A percentile compares a stretch with the other conserved stretches of the same genome.
Conservation (phyloP, 2,113 vertebrate genomes). For the Melanocharis versteri region DNA sequence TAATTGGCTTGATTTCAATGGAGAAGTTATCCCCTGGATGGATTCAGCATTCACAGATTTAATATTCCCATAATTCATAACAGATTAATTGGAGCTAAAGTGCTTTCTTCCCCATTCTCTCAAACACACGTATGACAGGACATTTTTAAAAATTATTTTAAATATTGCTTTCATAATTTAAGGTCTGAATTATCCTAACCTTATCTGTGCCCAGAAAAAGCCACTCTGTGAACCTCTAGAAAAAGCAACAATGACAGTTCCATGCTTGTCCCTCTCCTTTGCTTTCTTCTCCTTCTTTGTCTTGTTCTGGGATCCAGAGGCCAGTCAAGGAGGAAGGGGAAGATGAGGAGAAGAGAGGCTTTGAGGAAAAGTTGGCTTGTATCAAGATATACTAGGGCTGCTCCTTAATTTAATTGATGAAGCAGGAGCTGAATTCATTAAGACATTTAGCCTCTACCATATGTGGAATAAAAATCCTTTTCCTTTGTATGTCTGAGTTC, state of each 20-base stretch:
- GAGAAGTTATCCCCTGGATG: not conserved
- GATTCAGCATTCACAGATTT: not conserved
- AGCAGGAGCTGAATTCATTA: not conserved
- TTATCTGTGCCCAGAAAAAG: not conserved
- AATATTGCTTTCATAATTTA: not conserved
- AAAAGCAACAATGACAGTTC: not conserved
- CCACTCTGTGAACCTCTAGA: not conserved
- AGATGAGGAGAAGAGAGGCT: not conserved
- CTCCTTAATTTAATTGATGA: not conserved
- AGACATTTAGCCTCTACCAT: not conserved
- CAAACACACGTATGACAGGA: not conserved
- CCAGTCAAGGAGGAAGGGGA: not conserved
- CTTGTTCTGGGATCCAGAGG: not conserved
- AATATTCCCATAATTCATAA: not conserved
- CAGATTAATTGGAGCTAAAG: not conserved
- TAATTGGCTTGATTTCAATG: not conserved
- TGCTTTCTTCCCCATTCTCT: not conserved
- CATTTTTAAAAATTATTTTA: not conserved
- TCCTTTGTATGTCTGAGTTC: not conserved
- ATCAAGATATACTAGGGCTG: not conserved
- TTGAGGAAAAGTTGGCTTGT: not conserved
- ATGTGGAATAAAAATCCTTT: not conserved
- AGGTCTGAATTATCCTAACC: not conserved
- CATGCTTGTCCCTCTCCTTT: fast-evolving
- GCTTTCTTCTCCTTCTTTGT: not conserved